Conservation (phyloP, 2,113 vertebrate genomes). For the Heterotilapia buettikoferi region DNA sequence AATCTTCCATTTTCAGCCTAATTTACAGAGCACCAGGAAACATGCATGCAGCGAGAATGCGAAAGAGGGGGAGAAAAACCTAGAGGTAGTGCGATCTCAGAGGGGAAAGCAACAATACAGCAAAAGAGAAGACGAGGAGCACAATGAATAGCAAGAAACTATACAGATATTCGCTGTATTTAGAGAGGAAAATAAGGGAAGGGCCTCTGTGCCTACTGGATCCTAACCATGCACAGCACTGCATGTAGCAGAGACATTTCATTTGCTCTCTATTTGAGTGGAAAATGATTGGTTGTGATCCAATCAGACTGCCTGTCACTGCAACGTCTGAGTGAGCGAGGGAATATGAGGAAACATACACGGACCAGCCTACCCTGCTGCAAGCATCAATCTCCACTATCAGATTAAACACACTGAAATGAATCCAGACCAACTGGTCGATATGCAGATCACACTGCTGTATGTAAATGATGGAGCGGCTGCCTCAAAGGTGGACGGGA, state of each 20-base stretch:
- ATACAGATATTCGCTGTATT: background rate
- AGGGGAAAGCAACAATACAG: background rate
- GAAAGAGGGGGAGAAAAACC: background rate
- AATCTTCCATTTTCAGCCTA: slow-evolving; percentile 60
- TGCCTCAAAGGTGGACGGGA: slow-evolving; percentile 22
- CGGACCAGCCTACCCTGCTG: slow-evolving; percentile 11
- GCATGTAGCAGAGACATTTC: slow-evolving; percentile 36
- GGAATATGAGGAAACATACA: slow-evolving; percentile 21
- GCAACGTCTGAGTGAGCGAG: slow-evolving; percentile 14
- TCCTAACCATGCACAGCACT: slow-evolving; percentile 19
- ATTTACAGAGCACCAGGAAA: slow-evolving; percentile 55
- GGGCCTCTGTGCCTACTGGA: background rate
- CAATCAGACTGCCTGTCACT: slow-evolving; percentile 52
- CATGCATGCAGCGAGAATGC: slow-evolving; percentile 24
- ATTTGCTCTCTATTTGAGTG: slow-evolving; percentile 59
- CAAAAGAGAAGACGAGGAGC: background rate
- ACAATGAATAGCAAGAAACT: background rate
- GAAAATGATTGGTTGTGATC: slow-evolving; percentile 55
- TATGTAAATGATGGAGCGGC: slow-evolving; percentile 26
- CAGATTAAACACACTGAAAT: slow-evolving; percentile 49
- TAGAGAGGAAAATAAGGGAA: background rate
- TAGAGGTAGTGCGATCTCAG: background rate
- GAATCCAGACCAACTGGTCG: slow-evolving; percentile 34
- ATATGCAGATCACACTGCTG: slow-evolving; percentile 25
- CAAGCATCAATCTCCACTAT: slow-evolving; percentile 45